phyloP scores from a whole-genome alignment of 2,888 invertebrate genomes.

The Aphidius colemani region DNA sequence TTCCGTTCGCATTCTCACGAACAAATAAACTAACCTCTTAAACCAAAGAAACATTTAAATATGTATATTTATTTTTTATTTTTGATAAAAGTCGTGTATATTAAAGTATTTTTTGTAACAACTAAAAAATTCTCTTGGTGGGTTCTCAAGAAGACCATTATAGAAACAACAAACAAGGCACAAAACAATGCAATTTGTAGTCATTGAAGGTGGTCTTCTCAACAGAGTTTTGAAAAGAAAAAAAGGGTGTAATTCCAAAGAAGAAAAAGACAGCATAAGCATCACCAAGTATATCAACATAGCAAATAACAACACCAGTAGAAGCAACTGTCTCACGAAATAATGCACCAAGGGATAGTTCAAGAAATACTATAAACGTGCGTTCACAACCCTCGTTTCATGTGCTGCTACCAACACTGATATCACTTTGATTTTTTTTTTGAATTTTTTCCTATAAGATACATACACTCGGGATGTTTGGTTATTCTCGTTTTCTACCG shows the following conservation, averaged over 20 bases:
- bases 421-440: constrained; percentile 6
- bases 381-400: not conserved
- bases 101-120: not conserved
- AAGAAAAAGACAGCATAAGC: not conserved
- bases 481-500: not conserved
- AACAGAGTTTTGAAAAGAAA: constrained; percentile 31
- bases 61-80: not conserved
- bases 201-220: constrained; percentile 26
- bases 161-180: constrained; percentile 34
- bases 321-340: constrained; percentile 20
- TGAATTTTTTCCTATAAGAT: not conserved
- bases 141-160: constrained; percentile 36
- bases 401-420: constrained; percentile 6
- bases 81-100: not conserved
- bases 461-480: not conserved
- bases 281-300: too few species aligned
- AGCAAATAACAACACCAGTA: constrained; percentile 4
- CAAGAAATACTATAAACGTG: constrained; percentile 25
- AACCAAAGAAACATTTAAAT: not conserved
- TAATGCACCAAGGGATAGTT: constrained; percentile 17
- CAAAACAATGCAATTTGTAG: constrained; percentile 55
- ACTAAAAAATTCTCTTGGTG: not conserved
- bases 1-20: not conserved
- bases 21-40: not conserved
- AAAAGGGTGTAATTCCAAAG: constrained; percentile 14